These are phyloP conservation scores for Hesperophylax magnus DNA, from an alignment of 1,140 invertebrate species.

Conservation along the genomic window DNA sequence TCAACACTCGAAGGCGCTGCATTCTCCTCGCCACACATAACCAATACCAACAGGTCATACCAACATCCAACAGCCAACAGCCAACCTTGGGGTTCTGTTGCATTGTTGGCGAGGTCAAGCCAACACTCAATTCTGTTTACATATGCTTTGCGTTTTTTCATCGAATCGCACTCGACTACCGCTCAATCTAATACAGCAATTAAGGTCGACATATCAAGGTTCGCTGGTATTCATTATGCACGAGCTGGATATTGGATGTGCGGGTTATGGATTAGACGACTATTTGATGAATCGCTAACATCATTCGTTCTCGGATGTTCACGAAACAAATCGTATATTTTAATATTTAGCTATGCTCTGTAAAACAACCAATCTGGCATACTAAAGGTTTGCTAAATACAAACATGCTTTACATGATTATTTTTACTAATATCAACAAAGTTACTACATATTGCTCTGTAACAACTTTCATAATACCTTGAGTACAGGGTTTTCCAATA, in stretches of 20 bases:
- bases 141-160: constrained; percentile 31
- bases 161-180: constrained; percentile 24
- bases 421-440: no score
- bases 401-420: no score
- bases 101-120: constrained; percentile 52
- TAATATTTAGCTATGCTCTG: no score
- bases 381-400: no score
- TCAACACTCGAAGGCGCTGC: constrained; percentile 29
- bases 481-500: no score
- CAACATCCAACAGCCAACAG: background rate
- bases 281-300: no score
- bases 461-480: no score
- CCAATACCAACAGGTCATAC: background rate
- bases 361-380: no score
- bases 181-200: constrained; percentile 51
- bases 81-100: constrained; percentile 30
- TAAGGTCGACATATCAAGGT: constrained; percentile 53
- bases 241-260: constrained; percentile 1
- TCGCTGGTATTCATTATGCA: constrained; percentile 33
- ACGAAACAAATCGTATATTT: no score
- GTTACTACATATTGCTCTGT: no score
- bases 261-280: no score
- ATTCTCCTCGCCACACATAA: constrained; percentile 22
- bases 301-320: no score
- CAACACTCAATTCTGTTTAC: constrained; percentile 50